These are phyloP conservation scores for Lydus trimaculatus DNA, from an alignment of 2,888 invertebrate genomes.

Conservation along the genomic window DNA sequence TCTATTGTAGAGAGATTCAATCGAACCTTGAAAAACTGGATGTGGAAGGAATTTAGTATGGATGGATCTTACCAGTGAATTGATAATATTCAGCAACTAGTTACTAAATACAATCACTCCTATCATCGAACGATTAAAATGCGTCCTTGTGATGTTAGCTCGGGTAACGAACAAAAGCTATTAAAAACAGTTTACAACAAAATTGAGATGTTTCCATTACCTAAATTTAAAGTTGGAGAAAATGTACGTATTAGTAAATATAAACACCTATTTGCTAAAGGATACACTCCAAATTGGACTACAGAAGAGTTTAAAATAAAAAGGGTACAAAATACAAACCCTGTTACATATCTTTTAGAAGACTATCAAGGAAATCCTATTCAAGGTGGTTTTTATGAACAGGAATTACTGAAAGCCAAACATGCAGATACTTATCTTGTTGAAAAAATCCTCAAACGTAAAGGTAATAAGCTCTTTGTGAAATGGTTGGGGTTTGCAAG, in stretches of 20 bases:
- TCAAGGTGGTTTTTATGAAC: constrained; percentile 44
- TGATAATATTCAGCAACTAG: constrained; percentile 27
- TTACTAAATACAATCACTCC: constrained; percentile 47
- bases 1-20: constrained; percentile 28
- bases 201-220: constrained; percentile 36
- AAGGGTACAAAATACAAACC: constrained; percentile 16
- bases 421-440: constrained; percentile 42
- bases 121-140: constrained; percentile 52
- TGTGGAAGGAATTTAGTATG: constrained; percentile 41
- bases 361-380: constrained; percentile 39
- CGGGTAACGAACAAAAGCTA: constrained; percentile 46
- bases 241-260: constrained; percentile 26
- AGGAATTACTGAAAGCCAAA: constrained; percentile 41
- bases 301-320: constrained; percentile 18
- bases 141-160: constrained; percentile 47
- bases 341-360: constrained; percentile 18
- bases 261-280: constrained; percentile 47
- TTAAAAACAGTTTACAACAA: constrained; percentile 38
- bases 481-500: constrained; percentile 41
- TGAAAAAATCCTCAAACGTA: constrained; percentile 41
- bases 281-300: constrained; percentile 43
- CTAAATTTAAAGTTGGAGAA: constrained; percentile 45
- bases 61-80: constrained; percentile 47
- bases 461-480: constrained; percentile 36
- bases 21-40: constrained; percentile 18